Percentiles rank a stretch among this genome's conserved stretches.
phyloP scores from a whole-genome alignment of 1,140 invertebrate species.

The Daktulosphaira vitifoliae region DNA sequence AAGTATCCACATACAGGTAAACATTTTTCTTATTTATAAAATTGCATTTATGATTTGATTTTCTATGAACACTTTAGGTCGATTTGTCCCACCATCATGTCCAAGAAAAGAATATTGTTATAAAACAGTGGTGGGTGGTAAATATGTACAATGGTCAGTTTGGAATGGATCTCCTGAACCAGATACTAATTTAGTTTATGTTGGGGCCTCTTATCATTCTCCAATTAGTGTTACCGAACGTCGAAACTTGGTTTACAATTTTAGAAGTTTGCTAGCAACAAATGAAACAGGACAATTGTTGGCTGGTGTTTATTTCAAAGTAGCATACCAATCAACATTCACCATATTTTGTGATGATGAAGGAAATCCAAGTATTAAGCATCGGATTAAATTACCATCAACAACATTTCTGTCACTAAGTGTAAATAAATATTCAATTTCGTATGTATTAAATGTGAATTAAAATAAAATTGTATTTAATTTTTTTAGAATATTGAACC shows the following conservation, averaged over 20 bases:
- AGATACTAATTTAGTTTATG: conserved; percentile 58
- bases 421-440: conserved; percentile 9
- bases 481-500: neutral
- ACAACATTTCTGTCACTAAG: neutral
- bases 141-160: conserved; percentile 76
- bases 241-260: conserved; percentile 79
- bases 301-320: conserved; percentile 69
- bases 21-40: conserved; percentile 18
- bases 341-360: conserved; percentile 26
- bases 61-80: conserved; percentile 49
- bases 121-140: conserved; percentile 47
- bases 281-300: conserved; percentile 69
- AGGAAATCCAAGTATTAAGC: conserved; percentile 7
- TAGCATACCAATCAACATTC: conserved; percentile 14
- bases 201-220: conserved; percentile 66
- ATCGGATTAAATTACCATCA: conserved; percentile 25
- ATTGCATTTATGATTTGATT: neutral
- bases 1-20: conserved; percentile 73
- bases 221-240: conserved; percentile 77
- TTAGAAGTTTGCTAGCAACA: conserved; percentile 65
- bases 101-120: conserved; percentile 59
- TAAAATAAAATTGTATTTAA: neutral
- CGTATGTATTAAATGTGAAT: neutral
- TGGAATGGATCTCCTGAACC: conserved; percentile 46
- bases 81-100: conserved; percentile 67